phyloP scores from a whole-genome alignment of 2,113 vertebrate genomes.

The Scolopax mira region DNA sequence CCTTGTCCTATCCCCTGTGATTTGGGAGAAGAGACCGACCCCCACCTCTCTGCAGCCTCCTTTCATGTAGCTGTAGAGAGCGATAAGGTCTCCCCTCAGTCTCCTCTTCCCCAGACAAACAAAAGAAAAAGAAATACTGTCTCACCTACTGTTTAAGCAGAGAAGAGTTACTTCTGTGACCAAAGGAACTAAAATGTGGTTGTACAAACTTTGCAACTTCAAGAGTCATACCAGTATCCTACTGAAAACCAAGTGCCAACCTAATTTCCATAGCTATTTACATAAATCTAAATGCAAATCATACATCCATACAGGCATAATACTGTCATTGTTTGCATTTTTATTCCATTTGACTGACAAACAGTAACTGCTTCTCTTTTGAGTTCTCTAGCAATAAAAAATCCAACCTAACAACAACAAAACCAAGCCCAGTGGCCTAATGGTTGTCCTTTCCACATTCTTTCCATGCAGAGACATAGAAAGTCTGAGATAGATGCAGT shows the following conservation, averaged over 20 bases:
- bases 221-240: background rate
- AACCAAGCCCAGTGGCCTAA: background rate
- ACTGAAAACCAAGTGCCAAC: background rate
- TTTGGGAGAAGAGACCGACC: too few relatives aligned
- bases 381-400: background rate
- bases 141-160: background rate
- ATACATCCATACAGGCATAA: slow-evolving; percentile 35
- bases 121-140: background rate
- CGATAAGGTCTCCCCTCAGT: too few relatives aligned
- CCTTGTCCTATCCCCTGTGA: too few relatives aligned
- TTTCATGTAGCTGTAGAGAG: too few relatives aligned
- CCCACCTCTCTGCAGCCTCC: too few relatives aligned
- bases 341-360: slow-evolving; percentile 1
- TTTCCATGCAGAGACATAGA: background rate
- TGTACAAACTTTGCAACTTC: slow-evolving; percentile 8
- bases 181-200: background rate
- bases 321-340: slow-evolving; percentile 25
- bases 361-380: background rate
- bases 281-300: slow-evolving; percentile 57
- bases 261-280: slow-evolving; percentile 30
- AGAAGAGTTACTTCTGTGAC: background rate
- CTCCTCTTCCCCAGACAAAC: background rate
- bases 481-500: background rate
- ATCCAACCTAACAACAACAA: background rate
- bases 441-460: background rate